Evolutionary conservation across 2,113 vertebrate species (phyloP).

Genomic region (Acanthisitta chloris): DNA sequence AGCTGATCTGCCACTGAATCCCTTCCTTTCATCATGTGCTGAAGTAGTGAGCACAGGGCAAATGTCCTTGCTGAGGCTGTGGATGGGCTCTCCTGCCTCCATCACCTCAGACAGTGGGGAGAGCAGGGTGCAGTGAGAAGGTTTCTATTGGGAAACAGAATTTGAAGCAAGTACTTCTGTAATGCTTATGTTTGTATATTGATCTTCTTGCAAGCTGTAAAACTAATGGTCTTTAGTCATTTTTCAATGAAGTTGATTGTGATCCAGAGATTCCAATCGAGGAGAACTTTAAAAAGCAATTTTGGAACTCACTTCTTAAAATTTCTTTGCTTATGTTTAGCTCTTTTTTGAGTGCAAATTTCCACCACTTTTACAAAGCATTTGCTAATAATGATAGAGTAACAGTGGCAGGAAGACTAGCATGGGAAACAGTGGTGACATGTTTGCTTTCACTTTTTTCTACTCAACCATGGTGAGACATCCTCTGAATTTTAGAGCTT

Average conservation of each 20-base stretch:
- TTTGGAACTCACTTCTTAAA: background rate
- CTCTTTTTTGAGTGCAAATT: background rate
- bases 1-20: background rate
- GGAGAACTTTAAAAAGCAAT: background rate
- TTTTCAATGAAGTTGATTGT: background rate
- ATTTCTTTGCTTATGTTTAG: background rate
- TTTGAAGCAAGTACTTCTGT: background rate
- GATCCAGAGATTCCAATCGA: background rate
- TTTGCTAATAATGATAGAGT: background rate
- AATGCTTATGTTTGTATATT: background rate
- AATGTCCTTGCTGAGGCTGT: background rate
- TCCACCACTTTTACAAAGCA: background rate
- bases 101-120: background rate
- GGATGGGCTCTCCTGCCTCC: background rate
- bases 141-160: background rate
- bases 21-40: accelerated
- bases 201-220: background rate
- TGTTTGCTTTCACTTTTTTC: background rate
- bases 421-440: background rate
- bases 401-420: background rate
- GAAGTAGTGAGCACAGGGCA: background rate
- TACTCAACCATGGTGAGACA: background rate
- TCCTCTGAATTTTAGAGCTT: background rate
- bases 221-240: background rate
- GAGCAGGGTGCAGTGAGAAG: accelerated